A percentile compares a stretch with the other conserved stretches of the same genome.
Conservation (phyloP, 1,140 invertebrate species). For the Chlorops oryzae region DNA sequence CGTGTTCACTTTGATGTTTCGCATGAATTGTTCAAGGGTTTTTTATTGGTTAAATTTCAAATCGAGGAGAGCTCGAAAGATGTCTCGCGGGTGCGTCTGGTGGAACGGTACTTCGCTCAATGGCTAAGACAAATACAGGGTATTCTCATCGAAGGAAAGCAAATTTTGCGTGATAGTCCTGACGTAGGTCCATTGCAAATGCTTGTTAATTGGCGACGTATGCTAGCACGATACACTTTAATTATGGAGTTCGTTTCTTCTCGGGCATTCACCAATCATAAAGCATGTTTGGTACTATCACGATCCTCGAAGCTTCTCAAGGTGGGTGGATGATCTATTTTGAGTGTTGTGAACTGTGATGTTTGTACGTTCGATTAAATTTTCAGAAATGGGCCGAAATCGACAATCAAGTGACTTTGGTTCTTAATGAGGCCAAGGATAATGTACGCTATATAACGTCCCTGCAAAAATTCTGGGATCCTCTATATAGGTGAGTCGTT, state of each 20-base stretch:
- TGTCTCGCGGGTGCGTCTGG: constrained; percentile 21
- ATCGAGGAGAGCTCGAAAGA: constrained; percentile 33
- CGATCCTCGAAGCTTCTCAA: constrained; percentile 65
- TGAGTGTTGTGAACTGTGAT: background rate
- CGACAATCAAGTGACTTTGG: constrained; percentile 64
- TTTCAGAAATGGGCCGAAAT: constrained; percentile 69
- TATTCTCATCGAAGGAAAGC: constrained; percentile 53
- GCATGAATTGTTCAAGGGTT: constrained; percentile 31
- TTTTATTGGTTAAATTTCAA: constrained; percentile 34
- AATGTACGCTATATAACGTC: constrained; percentile 85
- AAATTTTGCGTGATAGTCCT: constrained; percentile 73
- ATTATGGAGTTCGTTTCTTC: constrained; percentile 72
- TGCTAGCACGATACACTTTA: constrained; percentile 70
- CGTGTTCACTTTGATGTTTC: constrained; percentile 27
- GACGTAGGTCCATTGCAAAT: constrained; percentile 74
- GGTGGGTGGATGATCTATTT: constrained; percentile 47
- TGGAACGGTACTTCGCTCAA: constrained; percentile 29
- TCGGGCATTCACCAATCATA: constrained; percentile 56
- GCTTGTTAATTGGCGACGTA: constrained; percentile 74
- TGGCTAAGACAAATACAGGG: constrained; percentile 39
- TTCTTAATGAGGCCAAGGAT: constrained; percentile 76
- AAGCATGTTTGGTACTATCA: constrained; percentile 60
- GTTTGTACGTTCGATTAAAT: background rate
- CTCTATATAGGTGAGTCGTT: constrained; percentile 59
- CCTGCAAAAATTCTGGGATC: constrained; percentile 78